Evolutionary conservation across 2,888 invertebrate genomes (phyloP), one percentile per base, ranked within the genome.

Genomic region (Drosophila trichaetosa): DNA sequence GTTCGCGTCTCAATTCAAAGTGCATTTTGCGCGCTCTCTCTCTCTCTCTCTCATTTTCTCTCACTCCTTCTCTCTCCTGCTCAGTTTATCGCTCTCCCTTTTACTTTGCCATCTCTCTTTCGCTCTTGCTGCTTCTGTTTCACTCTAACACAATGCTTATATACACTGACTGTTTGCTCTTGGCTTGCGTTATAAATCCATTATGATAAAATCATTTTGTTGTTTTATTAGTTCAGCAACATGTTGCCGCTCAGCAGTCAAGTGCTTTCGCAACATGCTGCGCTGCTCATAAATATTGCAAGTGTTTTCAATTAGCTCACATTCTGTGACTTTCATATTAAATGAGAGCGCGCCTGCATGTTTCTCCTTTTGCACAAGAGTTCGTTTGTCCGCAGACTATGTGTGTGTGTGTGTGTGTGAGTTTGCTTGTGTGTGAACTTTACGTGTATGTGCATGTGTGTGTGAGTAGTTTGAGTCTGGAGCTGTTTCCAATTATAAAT

Each of bases 291-390:
- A 90, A 91, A 91, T 91, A 90, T 88, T 89, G 89, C 87, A 91
- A 91, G 89, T 91, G 89, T 85, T 90, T 92, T 91, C 91, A 92
- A 91, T 91, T 90, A 91, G 90, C 87, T 83, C 84, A 83, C 85
- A 88, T 90, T 89, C 88, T 89, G 81, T 87, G 86, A 91, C 91
- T 91, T 90, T 82, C 83, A 90, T 90, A 88, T 84, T 87, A 86
- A 87, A 87, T 86, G 88, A 81, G 82, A 76, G 81, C 73, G 81
- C 67, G 66, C 62, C 62, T 48, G 61, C 34, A 70, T 68, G 74
- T 65, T 79, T 65, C 80, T 57, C 62, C 65, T 24, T 27, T 38
- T 64, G 57, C 51, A 48, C 60, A 60, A 57, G 29, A 59, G 8
- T 40, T 49, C 16, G 49, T 48, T 57, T 52, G 58, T 46, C 24